Conservation (phyloP, 1,140 invertebrate genomes). For the Pseudoatta argentina region DNA sequence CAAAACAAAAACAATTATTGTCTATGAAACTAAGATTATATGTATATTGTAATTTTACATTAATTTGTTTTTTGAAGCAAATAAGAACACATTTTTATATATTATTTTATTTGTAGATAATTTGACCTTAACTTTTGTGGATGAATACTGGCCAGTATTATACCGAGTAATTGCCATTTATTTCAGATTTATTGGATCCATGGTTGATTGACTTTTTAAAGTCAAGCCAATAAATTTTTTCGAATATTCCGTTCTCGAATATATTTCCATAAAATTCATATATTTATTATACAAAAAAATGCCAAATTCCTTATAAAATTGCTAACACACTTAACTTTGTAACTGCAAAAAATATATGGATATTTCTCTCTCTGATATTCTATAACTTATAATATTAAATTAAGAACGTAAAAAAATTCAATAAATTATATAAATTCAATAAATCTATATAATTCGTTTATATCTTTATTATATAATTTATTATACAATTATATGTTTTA, state of each 20-base stretch:
- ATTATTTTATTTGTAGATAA: conserved; percentile 29
- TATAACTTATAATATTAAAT: no score
- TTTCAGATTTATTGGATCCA: background rate
- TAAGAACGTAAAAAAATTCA: no score
- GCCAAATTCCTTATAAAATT: no score
- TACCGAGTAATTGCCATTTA: background rate
- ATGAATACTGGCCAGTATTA: conserved; percentile 4
- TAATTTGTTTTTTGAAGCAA: background rate
- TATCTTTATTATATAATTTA: no score
- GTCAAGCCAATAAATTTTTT: background rate
- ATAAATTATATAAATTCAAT: no score
- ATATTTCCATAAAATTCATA: conserved; percentile 14
- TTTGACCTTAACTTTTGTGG: background rate
- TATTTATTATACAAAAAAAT: background rate
- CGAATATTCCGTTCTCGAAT: conserved; percentile 11
- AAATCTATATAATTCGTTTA: no score
- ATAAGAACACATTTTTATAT: background rate
- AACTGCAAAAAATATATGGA: no score
- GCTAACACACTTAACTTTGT: no score
- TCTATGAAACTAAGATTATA: background rate
- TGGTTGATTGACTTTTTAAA: background rate
- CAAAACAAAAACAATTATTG: background rate
- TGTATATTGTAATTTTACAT: background rate
- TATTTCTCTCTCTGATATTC: no score
- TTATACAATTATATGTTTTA: no score